A percentile compares a stretch with the other conserved stretches of the same genome.
Evolutionary conservation across 2,888 invertebrate species (phyloP).

Genomic region (Suillia variegata): DNA sequence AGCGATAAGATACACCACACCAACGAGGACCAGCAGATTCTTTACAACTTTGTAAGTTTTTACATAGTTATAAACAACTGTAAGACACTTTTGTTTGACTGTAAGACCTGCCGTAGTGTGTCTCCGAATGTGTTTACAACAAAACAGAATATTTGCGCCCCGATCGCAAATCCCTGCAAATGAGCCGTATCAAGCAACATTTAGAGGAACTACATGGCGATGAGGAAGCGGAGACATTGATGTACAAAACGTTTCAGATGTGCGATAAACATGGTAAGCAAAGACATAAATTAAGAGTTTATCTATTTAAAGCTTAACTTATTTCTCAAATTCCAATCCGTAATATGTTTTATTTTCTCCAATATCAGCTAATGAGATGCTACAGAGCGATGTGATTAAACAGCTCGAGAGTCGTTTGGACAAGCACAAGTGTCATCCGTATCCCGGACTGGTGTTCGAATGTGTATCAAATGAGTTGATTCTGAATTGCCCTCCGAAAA

Average conservation of each 20-base stretch:
- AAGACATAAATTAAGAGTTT: neutral
- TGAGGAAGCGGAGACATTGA: conserved; percentile 29
- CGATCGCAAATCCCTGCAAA: conserved; percentile 35
- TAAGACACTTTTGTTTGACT: neutral
- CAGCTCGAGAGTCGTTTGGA: conserved; percentile 30
- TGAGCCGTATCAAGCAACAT: conserved; percentile 31
- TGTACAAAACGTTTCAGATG: conserved; percentile 39
- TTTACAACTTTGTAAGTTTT: conserved; percentile 39
- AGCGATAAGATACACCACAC: conserved; percentile 28
- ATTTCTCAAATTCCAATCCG: neutral
- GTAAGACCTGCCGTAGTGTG: conserved; percentile 38
- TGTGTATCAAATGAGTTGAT: conserved; percentile 47
- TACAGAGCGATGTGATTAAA: conserved; percentile 30
- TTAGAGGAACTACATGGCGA: conserved; percentile 33
- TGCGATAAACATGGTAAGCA: conserved; percentile 42
- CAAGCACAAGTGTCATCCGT: conserved; percentile 36
- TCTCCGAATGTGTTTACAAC: conserved; percentile 45
- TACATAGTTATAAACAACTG: too few relatives aligned
- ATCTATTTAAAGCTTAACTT: neutral
- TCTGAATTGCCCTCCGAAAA: conserved; percentile 38
- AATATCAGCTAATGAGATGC: conserved; percentile 31
- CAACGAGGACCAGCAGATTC: conserved; percentile 33
- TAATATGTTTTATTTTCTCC: too few relatives aligned
- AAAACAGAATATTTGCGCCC: conserved; percentile 34
- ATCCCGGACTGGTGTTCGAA: conserved; percentile 43